Conservation (phyloP, 1,140 invertebrate species). For the Caenorhabditis latens region DNA sequence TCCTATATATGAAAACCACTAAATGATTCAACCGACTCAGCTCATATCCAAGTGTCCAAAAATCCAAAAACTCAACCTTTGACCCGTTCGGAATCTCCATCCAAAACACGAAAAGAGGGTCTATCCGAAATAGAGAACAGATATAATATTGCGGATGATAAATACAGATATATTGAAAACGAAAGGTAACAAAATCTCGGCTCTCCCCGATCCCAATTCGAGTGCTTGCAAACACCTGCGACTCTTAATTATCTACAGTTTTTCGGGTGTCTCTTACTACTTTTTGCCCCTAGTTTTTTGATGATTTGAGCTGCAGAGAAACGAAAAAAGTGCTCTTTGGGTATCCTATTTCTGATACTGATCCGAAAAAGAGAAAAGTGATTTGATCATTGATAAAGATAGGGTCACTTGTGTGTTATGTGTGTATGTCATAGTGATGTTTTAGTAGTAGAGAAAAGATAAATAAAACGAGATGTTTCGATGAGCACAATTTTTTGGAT, state of each 20-base stretch:
- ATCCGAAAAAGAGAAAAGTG: not conserved
- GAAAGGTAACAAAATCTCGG: no score
- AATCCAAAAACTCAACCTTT: no score
- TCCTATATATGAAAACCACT: no score
- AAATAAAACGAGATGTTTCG: no score
- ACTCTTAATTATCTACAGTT: not conserved
- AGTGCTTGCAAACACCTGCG: conserved; percentile 18
- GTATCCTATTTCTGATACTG: conserved; percentile 32
- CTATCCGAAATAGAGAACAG: no score
- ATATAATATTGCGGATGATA: no score
- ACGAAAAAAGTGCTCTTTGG: not conserved
- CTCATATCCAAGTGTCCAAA: no score
- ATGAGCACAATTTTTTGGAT: no score
- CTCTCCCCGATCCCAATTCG: not conserved
- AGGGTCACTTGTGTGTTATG: not conserved
- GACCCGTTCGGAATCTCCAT: no score
- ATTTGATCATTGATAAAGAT: conserved; percentile 12
- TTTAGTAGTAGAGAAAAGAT: not conserved
- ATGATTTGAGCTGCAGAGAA: not conserved
- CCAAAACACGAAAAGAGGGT: no score
- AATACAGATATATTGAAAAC: no score
- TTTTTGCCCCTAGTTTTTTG: not conserved
- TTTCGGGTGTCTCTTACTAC: not conserved
- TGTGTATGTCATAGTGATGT: not conserved
- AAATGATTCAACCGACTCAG: no score